phyloP scores from a whole-genome alignment of 1,140 invertebrate genomes.

The Trissolcus basalis region DNA sequence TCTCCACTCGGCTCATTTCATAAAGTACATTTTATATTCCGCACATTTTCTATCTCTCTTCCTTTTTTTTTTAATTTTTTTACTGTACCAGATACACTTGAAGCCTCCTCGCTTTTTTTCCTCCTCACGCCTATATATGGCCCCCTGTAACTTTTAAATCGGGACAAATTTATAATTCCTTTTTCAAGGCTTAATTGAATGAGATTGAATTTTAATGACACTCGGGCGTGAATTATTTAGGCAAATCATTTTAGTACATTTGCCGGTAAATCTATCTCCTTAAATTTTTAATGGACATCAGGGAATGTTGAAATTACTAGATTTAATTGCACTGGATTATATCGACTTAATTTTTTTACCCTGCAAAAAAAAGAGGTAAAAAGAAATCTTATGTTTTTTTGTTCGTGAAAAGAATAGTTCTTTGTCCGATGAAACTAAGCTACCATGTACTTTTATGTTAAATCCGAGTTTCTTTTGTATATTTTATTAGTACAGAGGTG shows the following conservation, averaged over 20 bases:
- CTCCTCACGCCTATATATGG: conserved; percentile 4
- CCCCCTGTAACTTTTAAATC: conserved; percentile 44
- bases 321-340: too few relatives aligned
- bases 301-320: too few relatives aligned
- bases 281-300: too few relatives aligned
- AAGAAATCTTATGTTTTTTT: too few relatives aligned
- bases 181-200: conserved; percentile 41
- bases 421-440: too few relatives aligned
- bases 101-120: conserved; percentile 30
- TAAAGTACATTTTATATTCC: conserved; percentile 56
- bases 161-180: conserved; percentile 53
- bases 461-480: too few relatives aligned
- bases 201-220: conserved; percentile 48
- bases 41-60: conserved; percentile 31
- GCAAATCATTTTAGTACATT: conserved; percentile 47
- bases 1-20: conserved; percentile 31
- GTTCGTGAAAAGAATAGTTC: too few relatives aligned
- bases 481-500: too few relatives aligned
- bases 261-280: conserved; percentile 6
- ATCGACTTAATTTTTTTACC: too few relatives aligned
- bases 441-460: too few relatives aligned
- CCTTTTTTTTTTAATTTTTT: conserved; percentile 22
- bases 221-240: conserved; percentile 33
- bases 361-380: too few relatives aligned
- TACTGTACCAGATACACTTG: conserved; percentile 40